Percentiles rank a stretch among this genome's conserved stretches.
These are phyloP conservation scores for Sarcophaga carnaria DNA, from an alignment of 2,888 invertebrate genomes.

Conservation along the genomic window DNA sequence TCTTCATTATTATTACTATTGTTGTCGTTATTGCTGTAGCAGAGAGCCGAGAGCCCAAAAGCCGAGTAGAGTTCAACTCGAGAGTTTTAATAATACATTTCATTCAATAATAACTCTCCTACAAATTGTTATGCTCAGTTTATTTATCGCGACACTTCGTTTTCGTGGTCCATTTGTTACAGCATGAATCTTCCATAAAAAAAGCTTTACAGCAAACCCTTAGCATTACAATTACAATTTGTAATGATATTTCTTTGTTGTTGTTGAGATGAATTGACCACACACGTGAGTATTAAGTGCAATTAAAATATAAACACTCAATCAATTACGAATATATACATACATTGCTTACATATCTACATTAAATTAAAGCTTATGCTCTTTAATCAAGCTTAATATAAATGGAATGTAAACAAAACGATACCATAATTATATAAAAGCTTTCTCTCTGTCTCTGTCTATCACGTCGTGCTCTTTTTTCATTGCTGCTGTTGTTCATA, in stretches of 20 bases:
- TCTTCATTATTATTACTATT: slow-evolving; percentile 13
- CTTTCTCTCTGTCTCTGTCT: slow-evolving; percentile 7
- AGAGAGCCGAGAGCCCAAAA: not conserved
- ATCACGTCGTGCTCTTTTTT: not conserved
- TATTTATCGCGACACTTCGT: slow-evolving; percentile 18
- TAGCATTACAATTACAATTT: too few species aligned
- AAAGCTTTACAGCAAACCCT: not conserved
- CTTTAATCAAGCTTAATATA: not conserved
- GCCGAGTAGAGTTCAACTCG: not conserved
- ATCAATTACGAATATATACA: too few species aligned
- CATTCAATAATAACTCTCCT: slow-evolving; percentile 13
- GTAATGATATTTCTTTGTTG: not conserved
- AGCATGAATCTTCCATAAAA: slow-evolving; percentile 17
- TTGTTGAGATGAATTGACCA: not conserved
- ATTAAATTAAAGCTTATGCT: slow-evolving; percentile 1
- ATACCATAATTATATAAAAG: slow-evolving; percentile 12
- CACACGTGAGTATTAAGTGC: slow-evolving; percentile 16
- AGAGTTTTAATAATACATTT: slow-evolving; percentile 40
- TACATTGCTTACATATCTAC: too few species aligned
- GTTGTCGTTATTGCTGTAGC: slow-evolving; percentile 1
- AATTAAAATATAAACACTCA: not conserved
- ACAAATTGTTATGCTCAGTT: slow-evolving; percentile 20
- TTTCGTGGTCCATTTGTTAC: slow-evolving; percentile 32
- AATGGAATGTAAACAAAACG: not conserved
- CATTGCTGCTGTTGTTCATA: not conserved